Base-by-base conservation (phyloP, 2,888 invertebrate genomes). In the Atherix ibis region DNA sequence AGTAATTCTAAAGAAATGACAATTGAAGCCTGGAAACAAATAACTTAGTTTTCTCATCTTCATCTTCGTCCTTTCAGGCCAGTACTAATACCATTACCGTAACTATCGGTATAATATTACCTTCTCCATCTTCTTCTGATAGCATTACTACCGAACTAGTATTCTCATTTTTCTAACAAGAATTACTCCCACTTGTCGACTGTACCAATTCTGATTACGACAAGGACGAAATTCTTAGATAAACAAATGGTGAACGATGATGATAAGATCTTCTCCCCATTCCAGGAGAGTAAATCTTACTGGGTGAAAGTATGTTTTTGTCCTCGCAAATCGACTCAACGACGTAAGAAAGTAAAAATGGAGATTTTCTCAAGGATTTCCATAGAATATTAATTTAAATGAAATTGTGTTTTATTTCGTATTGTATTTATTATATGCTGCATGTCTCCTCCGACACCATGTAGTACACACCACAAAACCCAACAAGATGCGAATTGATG, bases 1-100 rank as follows among this genome's bases (percentile, higher is more conserved):
- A 30, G 30, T 30, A 30, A 30, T 30, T 30, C 30, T 30, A 30
- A 30, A 17, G 30, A 30, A 30, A 30, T 30, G 30, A 30, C 30
- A 30, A 30, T 30, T 30, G 30, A 30, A 30, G 30, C 30, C 18
- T 18, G 30, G n/a, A 30, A 30, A 30, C 16, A 30, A 30, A 30
- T 30, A 30, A 30, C 30, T 30, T 30, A 10, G 30, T 14, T n/a
- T 17, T 16, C 30, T n/a, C 26, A 12, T 16, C 30, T 17, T 30
- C n/a, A 5, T 16, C 15, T 28, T 28, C 15, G 15, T 8, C 26
- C 5, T 10, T 26, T 5, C 14, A 8, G 22, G 22, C 9, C n/a
- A n/a, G n/a, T n/a, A n/a, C n/a, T n/a, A n/a, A n/a, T n/a, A n/a
- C n/a, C n/a, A n/a, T n/a, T n/a, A n/a, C n/a, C n/a, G n/a, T n/a